phyloP scores from a whole-genome alignment of 2,888 invertebrate genomes.

The Ophion ellenae region DNA sequence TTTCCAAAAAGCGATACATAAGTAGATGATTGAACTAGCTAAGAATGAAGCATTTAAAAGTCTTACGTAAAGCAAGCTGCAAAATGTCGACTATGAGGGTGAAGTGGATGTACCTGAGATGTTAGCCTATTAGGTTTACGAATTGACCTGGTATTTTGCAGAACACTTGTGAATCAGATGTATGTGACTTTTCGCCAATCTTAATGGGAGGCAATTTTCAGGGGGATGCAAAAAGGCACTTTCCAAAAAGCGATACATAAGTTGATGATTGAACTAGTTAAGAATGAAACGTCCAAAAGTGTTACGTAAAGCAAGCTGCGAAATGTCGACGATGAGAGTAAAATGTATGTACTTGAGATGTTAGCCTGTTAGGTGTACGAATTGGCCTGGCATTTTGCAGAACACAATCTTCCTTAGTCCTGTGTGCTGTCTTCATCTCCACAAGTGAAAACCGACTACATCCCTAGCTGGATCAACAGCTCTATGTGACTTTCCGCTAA shows the following conservation, averaged over 20 bases:
- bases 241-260: too few relatives aligned
- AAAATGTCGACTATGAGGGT: background rate
- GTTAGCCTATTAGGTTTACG: constrained; percentile 58
- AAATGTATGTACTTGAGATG: constrained; percentile 32
- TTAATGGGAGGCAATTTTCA: too few relatives aligned
- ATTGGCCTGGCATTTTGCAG: constrained; percentile 78
- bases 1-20: too few relatives aligned
- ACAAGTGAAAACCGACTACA: too few relatives aligned
- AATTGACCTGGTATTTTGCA: constrained; percentile 78
- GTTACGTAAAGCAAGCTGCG: background rate
- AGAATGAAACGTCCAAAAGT: constrained; percentile 71
- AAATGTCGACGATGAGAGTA: background rate
- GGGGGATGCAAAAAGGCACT: too few relatives aligned
- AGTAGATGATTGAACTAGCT: constrained; percentile 43
- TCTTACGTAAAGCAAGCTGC: background rate
- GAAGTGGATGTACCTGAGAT: constrained; percentile 34
- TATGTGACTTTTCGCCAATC: too few relatives aligned
- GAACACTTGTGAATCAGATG: too few relatives aligned
- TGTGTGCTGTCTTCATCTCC: background rate
- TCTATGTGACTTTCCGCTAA: too few relatives aligned
- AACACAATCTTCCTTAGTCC: too few relatives aligned
- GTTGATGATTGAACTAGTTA: constrained; percentile 52
- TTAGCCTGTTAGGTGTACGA: constrained; percentile 58
- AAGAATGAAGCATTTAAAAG: constrained; percentile 72
- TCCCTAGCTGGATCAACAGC: too few relatives aligned